A percentile compares a stretch with the other conserved stretches of the same genome.
These are phyloP conservation scores for Podilymbus podiceps DNA, from an alignment of 2,113 vertebrate genomes.

Conservation along the genomic window DNA sequence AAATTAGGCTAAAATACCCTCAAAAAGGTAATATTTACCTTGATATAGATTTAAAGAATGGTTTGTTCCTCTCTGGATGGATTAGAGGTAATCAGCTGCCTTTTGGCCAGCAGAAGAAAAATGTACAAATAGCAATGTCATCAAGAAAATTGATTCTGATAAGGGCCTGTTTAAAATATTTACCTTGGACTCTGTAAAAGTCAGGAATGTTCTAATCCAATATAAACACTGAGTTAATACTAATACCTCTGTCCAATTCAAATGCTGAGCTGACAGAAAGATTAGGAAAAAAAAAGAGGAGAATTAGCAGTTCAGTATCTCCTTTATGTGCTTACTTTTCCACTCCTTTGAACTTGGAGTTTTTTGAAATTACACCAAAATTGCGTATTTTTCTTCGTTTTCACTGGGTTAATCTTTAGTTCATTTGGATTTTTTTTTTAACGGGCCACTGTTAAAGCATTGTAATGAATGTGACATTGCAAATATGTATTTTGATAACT, in stretches of 20 bases:
- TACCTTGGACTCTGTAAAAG: slow-evolving; percentile 30
- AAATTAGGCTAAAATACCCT: neutral
- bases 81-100: neutral
- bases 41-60: neutral
- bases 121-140: neutral
- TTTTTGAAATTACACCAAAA: slow-evolving; percentile 4
- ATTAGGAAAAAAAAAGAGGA: neutral
- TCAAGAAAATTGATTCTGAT: slow-evolving; percentile 47
- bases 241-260: slow-evolving; percentile 10
- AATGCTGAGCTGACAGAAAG: slow-evolving; percentile 9
- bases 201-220: slow-evolving; percentile 56
- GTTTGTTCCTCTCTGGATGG: neutral
- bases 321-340: neutral
- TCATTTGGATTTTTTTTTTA: neutral
- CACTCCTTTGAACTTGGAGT: neutral
- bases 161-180: slow-evolving; percentile 10
- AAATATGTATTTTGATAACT: neutral
- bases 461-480: neutral
- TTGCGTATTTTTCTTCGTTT: neutral
- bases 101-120: neutral
- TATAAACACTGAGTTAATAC: slow-evolving; percentile 46
- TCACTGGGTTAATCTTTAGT: neutral
- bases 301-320: slow-evolving; percentile 5
- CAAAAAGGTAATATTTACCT: neutral
- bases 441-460: neutral